Evolutionary conservation across 1,140 invertebrate genomes (phyloP).

Genomic region (Meloidogyne floridensis): DNA sequence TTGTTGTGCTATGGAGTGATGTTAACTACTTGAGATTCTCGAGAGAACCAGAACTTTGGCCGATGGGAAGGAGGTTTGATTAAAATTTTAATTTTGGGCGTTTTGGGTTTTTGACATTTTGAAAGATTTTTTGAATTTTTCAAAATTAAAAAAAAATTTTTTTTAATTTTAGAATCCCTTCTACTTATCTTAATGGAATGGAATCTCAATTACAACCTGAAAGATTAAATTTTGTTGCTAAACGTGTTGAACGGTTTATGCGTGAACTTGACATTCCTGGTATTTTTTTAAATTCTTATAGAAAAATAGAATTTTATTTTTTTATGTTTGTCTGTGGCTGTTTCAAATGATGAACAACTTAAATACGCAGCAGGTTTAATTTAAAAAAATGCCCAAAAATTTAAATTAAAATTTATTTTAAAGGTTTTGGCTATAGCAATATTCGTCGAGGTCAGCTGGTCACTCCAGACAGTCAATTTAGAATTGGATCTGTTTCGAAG

Average conservation of each 20-base stretch:
- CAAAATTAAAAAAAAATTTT: neutral
- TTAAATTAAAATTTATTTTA: slow-evolving; percentile 3
- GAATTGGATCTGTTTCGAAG: slow-evolving; percentile 64
- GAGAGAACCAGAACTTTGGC: slow-evolving; percentile 61
- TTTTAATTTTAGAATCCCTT: slow-evolving; percentile 44
- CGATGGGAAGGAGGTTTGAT: slow-evolving; percentile 28
- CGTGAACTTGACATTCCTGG: slow-evolving; percentile 62
- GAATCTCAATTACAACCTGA: slow-evolving; percentile 49
- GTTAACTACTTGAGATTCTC: slow-evolving; percentile 54
- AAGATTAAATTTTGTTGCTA: slow-evolving; percentile 59
- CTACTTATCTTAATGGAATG: slow-evolving; percentile 53
- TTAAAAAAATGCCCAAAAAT: slow-evolving; percentile 26
- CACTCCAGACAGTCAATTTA: slow-evolving; percentile 62
- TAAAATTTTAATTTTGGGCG: neutral
- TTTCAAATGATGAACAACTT: slow-evolving; percentile 60
- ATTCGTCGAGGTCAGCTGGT: slow-evolving; percentile 53
- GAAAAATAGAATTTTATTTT: neutral
- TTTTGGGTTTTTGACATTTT: neutral
- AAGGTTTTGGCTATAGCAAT: slow-evolving; percentile 64
- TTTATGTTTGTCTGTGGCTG: slow-evolving; percentile 59
- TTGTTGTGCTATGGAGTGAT: slow-evolving; percentile 64
- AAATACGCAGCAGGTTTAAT: slow-evolving; percentile 62
- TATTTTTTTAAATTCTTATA: neutral
- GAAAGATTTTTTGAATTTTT: neutral
- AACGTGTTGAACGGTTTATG: slow-evolving; percentile 62